Percentiles rank a stretch among this genome's conserved stretches.
Evolutionary conservation across 64 coral and sea anemone species (phyloP).

Genomic region (Dendrophyllia cribrosa): DNA sequence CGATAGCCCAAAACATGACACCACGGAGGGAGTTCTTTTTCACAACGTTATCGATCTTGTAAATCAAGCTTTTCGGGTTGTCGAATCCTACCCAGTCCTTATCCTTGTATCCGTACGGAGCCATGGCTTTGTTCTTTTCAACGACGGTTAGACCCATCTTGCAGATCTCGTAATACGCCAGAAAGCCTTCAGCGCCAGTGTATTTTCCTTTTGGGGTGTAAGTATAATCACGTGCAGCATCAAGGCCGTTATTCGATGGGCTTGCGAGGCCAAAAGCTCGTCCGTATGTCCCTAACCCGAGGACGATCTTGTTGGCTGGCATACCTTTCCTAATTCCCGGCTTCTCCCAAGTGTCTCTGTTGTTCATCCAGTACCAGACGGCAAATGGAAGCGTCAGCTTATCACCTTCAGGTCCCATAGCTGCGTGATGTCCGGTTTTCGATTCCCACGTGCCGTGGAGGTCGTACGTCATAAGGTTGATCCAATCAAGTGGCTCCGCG

Average conservation of each 20-base stretch:
- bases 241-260: constrained; percentile 17
- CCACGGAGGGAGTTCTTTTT: constrained; percentile 68
- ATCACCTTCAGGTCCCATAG: constrained; percentile 75
- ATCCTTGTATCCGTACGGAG: constrained; percentile 68
- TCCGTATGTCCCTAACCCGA: constrained; percentile 66
- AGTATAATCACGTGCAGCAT: constrained; percentile 45
- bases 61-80: constrained; percentile 56
- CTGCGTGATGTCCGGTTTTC: constrained; percentile 73
- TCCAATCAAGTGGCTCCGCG: constrained; percentile 68
- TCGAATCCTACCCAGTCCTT: constrained; percentile 73
- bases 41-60: constrained; percentile 71
- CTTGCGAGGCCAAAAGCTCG: constrained; percentile 56
- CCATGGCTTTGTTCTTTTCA: constrained; percentile 64
- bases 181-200: constrained; percentile 64
- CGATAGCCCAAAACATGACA: constrained; percentile 82
- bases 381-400: constrained; percentile 75
- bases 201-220: constrained; percentile 68
- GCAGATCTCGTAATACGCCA: constrained; percentile 78
- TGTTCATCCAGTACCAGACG: constrained; percentile 81
- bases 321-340: constrained; percentile 74
- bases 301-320: constrained; percentile 76
- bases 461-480: constrained; percentile 84
- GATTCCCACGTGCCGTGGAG: constrained; percentile 76
- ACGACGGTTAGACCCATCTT: constrained; percentile 55
- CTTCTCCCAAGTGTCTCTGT: constrained; percentile 76